phyloP scores from a whole-genome alignment of 2,797 vertebrate species.

The Echiichthys vipera region DNA sequence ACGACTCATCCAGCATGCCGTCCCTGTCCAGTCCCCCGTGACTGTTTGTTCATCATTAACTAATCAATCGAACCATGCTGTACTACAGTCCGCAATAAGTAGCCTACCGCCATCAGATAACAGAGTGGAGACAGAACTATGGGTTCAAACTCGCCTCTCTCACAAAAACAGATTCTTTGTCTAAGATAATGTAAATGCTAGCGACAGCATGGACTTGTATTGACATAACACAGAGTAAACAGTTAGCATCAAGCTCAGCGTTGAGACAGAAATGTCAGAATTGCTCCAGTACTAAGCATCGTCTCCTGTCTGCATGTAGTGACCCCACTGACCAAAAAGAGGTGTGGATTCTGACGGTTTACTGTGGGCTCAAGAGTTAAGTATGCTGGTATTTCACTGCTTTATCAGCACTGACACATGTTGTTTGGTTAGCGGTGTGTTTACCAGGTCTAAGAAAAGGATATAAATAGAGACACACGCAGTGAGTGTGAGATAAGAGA shows the following conservation, averaged over 20 bases:
- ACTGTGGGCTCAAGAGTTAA: neutral
- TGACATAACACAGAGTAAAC: slow-evolving; percentile 67
- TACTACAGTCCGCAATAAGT: slow-evolving; percentile 1
- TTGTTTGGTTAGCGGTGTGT: slow-evolving; percentile 26
- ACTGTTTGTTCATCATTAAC: slow-evolving; percentile 58
- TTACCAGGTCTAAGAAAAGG: neutral
- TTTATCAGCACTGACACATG: slow-evolving; percentile 33
- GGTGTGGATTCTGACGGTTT: slow-evolving; percentile 24
- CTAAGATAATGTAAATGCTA: slow-evolving; percentile 44
- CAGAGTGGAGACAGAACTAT: slow-evolving; percentile 48
- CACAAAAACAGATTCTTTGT: slow-evolving; percentile 55
- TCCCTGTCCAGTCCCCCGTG: neutral
- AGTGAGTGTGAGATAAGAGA: slow-evolving; percentile 20
- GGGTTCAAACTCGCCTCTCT: slow-evolving; percentile 12
- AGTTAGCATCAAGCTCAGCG: slow-evolving; percentile 17
- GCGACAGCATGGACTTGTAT: slow-evolving; percentile 44
- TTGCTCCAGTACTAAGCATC: slow-evolving; percentile 29
- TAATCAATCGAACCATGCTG: slow-evolving; percentile 24
- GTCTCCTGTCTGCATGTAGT: neutral
- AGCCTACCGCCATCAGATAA: slow-evolving; percentile 35
- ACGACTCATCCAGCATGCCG: slow-evolving; percentile 18
- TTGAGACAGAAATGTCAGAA: slow-evolving; percentile 58
- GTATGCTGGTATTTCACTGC: slow-evolving; percentile 9
- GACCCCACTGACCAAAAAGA: slow-evolving; percentile 23
- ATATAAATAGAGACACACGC: slow-evolving; percentile 31